Conservation (phyloP, 2,797 vertebrate genomes). For the Vireo griseus region DNA sequence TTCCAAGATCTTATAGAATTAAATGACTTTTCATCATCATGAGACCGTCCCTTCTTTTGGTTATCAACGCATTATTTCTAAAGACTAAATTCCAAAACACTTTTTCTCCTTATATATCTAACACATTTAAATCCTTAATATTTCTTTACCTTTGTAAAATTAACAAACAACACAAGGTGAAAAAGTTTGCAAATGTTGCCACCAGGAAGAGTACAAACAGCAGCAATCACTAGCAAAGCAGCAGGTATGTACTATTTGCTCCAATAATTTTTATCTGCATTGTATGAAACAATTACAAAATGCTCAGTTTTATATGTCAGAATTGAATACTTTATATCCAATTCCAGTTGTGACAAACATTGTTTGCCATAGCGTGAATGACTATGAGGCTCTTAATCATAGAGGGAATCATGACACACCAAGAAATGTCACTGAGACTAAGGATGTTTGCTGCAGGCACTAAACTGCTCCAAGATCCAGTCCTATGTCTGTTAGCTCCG, state of each 20-base stretch:
- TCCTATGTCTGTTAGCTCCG: rapidly evolving
- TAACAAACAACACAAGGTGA: neutral
- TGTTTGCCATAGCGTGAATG: rapidly evolving
- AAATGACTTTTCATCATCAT: neutral
- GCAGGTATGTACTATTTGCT: neutral
- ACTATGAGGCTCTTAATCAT: neutral
- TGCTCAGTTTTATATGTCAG: neutral
- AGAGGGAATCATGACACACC: neutral
- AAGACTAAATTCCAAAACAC: neutral
- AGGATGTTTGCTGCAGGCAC: neutral
- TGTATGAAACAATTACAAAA: neutral
- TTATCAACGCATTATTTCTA: neutral
- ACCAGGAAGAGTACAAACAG: neutral
- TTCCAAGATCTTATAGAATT: neutral
- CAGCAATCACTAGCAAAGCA: neutral
- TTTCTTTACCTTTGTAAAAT: neutral
- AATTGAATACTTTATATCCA: neutral
- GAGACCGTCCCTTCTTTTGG: neutral
- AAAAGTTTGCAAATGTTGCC: neutral
- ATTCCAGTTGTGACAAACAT: neutral
- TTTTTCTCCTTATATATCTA: neutral
- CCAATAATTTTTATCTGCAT: neutral
- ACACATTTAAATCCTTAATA: neutral
- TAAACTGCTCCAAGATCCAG: neutral
- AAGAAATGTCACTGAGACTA: neutral